Evolutionary conservation across 2,113 vertebrate species (phyloP).

Genomic region (Eulemur rufifrons): DNA sequence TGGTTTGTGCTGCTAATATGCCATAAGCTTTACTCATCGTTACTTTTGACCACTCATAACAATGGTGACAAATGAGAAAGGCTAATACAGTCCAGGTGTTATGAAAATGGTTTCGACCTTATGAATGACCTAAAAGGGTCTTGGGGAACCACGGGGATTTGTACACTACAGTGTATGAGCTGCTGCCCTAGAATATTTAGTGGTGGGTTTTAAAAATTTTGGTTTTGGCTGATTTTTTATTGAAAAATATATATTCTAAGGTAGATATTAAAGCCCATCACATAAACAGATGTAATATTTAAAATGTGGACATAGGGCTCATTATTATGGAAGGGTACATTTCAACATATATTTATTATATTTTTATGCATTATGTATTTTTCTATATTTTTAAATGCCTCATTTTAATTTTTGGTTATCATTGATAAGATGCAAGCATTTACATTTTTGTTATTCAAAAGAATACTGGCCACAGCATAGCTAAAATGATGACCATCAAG

Average conservation of each 20-base stretch:
- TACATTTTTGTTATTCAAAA: neutral
- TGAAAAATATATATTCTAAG: neutral
- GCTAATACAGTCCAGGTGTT: fast-evolving
- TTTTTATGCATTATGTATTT: neutral
- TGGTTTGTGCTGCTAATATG: fast-evolving
- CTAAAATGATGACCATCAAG: neutral
- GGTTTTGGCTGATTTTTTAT: neutral
- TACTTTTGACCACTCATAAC: fast-evolving
- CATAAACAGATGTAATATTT: neutral
- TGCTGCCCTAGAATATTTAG: neutral
- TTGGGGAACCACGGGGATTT: too few species aligned
- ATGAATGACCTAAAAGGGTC: fast-evolving
- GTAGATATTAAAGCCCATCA: neutral
- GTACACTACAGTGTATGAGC: neutral
- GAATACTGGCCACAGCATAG: neutral
- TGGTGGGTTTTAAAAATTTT: neutral
- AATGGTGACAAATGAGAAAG: neutral
- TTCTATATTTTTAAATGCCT: neutral
- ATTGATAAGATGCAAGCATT: neutral
- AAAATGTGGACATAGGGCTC: neutral
- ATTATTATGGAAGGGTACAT: neutral
- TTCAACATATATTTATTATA: neutral
- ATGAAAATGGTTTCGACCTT: neutral
- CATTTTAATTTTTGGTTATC: neutral
- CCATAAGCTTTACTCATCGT: fast-evolving